Evolutionary conservation across 2,888 invertebrate species (phyloP).

Genomic region (Agelastica alni): DNA sequence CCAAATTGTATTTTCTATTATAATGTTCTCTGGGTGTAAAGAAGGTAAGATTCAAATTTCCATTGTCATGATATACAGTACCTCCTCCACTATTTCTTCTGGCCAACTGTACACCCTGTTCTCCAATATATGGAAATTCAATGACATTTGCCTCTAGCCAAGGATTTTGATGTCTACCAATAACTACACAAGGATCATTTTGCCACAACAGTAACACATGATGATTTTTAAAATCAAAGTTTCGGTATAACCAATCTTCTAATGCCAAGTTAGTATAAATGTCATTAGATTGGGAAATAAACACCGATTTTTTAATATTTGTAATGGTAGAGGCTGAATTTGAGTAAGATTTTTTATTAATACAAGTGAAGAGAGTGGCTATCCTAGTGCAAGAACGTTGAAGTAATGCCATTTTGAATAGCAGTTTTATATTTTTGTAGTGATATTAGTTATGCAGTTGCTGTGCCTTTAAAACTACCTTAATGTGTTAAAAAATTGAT

Average conservation of each 20-base stretch:
- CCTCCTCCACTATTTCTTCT: conserved; percentile 95
- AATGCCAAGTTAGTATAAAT: conserved; percentile 92
- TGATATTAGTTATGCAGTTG: conserved; percentile 36
- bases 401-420: conserved; percentile 48
- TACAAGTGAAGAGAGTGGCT: conserved; percentile 36
- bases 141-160: conserved; percentile 89
- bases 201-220: conserved; percentile 90
- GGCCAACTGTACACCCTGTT: conserved; percentile 74
- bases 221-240: conserved; percentile 80
- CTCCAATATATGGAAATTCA: conserved; percentile 58
- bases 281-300: conserved; percentile 89
- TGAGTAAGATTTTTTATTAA: conserved; percentile 35
- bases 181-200: conserved; percentile 92
- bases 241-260: conserved; percentile 94
- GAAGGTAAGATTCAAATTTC: conserved; percentile 92
- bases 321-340: conserved; percentile 33
- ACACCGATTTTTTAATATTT: conserved; percentile 79
- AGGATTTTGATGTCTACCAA: conserved; percentile 96
- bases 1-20: conserved; percentile 84
- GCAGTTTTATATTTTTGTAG: conserved; percentile 14
- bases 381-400: conserved; percentile 43
- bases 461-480: conserved; percentile 38
- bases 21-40: conserved; percentile 84
- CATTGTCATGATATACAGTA: conserved; percentile 93
- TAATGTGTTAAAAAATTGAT: conserved; percentile 37